Conservation (phyloP, 2,113 vertebrate species). For the Xiphias gladius region DNA sequence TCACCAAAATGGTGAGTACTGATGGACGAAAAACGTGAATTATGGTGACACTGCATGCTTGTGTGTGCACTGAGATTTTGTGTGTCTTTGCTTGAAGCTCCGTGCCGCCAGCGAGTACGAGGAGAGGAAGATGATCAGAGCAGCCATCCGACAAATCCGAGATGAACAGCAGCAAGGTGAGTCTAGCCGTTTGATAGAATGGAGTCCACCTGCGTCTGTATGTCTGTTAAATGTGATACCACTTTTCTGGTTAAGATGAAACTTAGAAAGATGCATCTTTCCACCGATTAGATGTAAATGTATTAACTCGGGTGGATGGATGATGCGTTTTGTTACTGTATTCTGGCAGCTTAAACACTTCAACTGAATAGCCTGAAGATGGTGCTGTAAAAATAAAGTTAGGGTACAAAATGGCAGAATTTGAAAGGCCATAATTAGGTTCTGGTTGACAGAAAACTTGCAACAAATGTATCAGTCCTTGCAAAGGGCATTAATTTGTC, state of each 20-base stretch:
- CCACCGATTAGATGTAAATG: neutral
- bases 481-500: neutral
- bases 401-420: neutral
- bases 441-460: neutral
- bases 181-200: neutral
- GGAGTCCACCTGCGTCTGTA: neutral
- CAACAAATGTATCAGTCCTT: neutral
- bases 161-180: conserved; percentile 90
- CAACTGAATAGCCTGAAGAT: neutral
- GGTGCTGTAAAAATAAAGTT: neutral
- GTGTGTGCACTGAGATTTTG: neutral
- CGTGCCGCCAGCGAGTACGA: conserved; percentile 89
- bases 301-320: neutral
- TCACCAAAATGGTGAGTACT: conserved; percentile 90
- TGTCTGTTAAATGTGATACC: neutral
- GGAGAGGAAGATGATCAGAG: conserved; percentile 94
- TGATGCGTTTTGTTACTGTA: neutral
- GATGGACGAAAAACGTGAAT: neutral
- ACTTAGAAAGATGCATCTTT: neutral
- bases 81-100: conserved; percentile 80
- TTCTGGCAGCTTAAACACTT: neutral
- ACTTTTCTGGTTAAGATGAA: neutral
- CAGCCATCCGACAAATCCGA: conserved; percentile 90
- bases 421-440: neutral
- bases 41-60: neutral